phyloP scores from a whole-genome alignment of 2,888 invertebrate species.

The Apodemia duryi region DNA sequence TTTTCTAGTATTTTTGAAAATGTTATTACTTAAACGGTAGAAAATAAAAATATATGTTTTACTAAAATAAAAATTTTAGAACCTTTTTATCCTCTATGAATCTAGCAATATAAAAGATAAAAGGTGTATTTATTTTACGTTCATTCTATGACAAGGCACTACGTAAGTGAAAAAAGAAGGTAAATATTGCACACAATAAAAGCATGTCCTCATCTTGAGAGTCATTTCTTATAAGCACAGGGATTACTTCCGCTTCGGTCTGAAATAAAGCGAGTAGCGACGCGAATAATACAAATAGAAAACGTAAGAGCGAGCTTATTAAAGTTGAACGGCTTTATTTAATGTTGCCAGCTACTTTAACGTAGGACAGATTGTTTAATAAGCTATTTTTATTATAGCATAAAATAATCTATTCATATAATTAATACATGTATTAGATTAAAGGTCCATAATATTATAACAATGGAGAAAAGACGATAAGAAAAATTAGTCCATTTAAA shows the following conservation, averaged over 20 bases:
- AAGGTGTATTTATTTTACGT: background rate
- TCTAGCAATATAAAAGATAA: constrained; percentile 1
- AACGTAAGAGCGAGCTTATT: constrained; percentile 7
- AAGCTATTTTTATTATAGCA: background rate
- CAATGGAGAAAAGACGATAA: no score
- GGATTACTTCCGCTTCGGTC: constrained; percentile 9
- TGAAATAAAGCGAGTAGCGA: constrained; percentile 1
- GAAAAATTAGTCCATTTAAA: no score
- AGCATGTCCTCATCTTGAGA: constrained; percentile 18
- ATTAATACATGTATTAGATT: no score
- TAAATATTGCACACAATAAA: constrained; percentile 16
- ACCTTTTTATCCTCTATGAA: background rate
- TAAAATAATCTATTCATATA: no score
- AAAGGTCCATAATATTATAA: no score
- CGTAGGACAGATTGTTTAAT: background rate
- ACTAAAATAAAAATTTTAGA: background rate
- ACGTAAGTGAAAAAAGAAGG: constrained; percentile 14
- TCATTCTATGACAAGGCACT: background rate
- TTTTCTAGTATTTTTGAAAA: no score
- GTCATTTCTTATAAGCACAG: constrained; percentile 11
- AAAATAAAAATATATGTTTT: no score
- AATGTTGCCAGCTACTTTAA: constrained; percentile 11
- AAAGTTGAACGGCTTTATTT: constrained; percentile 9
- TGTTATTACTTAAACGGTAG: no score
- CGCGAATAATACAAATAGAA: constrained; percentile 14